These are phyloP conservation scores for Pyxicephalus adspersus DNA, from an alignment of 2,113 vertebrate species.

Conservation along the genomic window DNA sequence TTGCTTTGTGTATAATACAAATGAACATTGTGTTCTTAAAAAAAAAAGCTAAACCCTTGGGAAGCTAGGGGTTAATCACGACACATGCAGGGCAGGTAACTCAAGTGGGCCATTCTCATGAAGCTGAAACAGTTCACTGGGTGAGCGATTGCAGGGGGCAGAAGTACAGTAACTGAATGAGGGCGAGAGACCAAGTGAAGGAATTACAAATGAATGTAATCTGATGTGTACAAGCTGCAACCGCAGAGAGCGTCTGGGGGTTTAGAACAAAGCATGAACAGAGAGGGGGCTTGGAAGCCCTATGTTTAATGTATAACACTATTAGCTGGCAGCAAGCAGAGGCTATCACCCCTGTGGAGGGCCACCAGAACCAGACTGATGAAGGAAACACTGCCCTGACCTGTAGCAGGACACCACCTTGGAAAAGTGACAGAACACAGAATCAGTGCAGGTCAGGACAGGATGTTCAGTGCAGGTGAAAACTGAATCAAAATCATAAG, in stretches of 20 bases:
- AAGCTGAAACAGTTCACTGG: constrained; percentile 19
- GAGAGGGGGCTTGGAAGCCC: constrained; percentile 70
- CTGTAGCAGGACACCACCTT: constrained; percentile 19
- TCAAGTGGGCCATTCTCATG: not conserved
- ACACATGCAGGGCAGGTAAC: constrained; percentile 28
- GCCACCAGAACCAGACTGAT: constrained; percentile 74
- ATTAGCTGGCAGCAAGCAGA: constrained; percentile 92
- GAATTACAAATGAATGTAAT: constrained; percentile 87
- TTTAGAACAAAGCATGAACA: constrained; percentile 80
- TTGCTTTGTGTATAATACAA: not conserved
- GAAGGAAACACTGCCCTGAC: constrained; percentile 61
- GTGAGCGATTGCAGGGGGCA: constrained; percentile 48
- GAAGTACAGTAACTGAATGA: constrained; percentile 34
- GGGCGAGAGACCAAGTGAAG: constrained; percentile 63
- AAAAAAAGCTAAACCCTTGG: not conserved
- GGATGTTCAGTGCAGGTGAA: constrained; percentile 4
- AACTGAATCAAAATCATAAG: too few relatives aligned
- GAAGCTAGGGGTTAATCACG: constrained; percentile 28
- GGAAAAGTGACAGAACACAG: constrained; percentile 22
- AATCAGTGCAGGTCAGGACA: not conserved
- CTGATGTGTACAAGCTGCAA: constrained; percentile 80
- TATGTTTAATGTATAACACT: constrained; percentile 83
- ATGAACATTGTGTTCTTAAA: not conserved
- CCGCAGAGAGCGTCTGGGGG: constrained; percentile 76
- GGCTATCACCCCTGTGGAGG: constrained; percentile 76